phyloP scores from a whole-genome alignment of 2,888 invertebrate species.

The Helleia helle region DNA sequence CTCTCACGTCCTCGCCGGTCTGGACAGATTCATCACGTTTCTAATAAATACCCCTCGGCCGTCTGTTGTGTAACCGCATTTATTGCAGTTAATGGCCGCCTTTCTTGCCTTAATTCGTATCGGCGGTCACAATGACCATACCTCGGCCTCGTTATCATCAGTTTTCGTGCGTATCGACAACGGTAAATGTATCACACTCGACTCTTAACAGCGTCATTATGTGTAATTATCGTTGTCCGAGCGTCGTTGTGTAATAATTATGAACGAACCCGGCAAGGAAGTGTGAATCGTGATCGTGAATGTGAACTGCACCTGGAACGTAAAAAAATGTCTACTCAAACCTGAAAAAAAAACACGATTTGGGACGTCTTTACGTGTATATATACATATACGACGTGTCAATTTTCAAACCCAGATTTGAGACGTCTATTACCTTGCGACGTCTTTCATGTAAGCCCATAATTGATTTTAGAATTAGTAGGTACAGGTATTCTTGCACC shows the following conservation, averaged over 20 bases:
- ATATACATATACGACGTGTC: too few species aligned
- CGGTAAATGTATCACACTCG: slow-evolving; percentile 16
- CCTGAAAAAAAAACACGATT: too few species aligned
- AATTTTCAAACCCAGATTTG: too few species aligned
- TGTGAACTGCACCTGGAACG: too few species aligned
- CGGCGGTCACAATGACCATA: slow-evolving; percentile 24
- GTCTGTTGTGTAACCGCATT: slow-evolving; percentile 65
- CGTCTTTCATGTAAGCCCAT: too few species aligned
- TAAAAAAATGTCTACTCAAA: too few species aligned
- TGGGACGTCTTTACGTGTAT: too few species aligned
- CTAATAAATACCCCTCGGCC: slow-evolving; percentile 60
- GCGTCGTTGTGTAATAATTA: neutral
- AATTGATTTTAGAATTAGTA: too few species aligned
- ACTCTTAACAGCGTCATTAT: slow-evolving; percentile 21
- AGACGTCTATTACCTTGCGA: too few species aligned
- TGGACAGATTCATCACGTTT: slow-evolving; percentile 56
- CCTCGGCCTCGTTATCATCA: slow-evolving; percentile 20
- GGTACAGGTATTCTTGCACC: too few species aligned
- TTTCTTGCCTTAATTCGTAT: slow-evolving; percentile 54
- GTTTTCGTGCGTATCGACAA: slow-evolving; percentile 22
- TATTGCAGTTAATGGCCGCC: slow-evolving; percentile 57
- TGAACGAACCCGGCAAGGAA: too few species aligned
- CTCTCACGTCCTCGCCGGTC: slow-evolving; percentile 52
- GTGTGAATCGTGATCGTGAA: too few species aligned
- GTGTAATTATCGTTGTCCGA: slow-evolving; percentile 20